Base-by-base conservation (phyloP, 2,888 invertebrate species). In the Lasioglossum malachurum region DNA sequence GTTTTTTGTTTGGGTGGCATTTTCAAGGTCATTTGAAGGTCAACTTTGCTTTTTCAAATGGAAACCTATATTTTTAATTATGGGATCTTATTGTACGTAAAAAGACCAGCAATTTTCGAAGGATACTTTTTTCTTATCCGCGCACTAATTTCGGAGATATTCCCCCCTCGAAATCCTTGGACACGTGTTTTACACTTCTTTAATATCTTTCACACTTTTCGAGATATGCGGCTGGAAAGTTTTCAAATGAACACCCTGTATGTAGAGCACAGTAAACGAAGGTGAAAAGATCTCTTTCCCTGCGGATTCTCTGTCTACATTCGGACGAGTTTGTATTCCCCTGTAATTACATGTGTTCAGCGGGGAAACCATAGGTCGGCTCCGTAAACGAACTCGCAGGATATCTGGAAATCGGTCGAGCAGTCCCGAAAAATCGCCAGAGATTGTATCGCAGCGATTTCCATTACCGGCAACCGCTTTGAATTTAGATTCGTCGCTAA, bases 401-500 rank as follows among this genome's bases (percentile, higher is more conserved):
- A 53, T n/a, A 74, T 74, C 67, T 0, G 23, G 14, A 31, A 31
- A 64, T 75, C 53, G 38, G 49, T 19, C 16, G 35, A 4, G 72
- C 35, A 78, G 74, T 44, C 44, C 64, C 71, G 35, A 78, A 85
- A 78, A 85, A 76, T 76, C 75, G 31, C 7, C 38, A 27, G 35
- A 53, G 83, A 78, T 85, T 53, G 72, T 67, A 16, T 79, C 67
- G 64, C 12, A 14, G 46, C 44, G 57, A 80, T 83, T 83, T 53
- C 85, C 46, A 79, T 80, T 77, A 71, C 60, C 76, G 77, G 77
- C 64, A 75, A 83, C 80, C 23, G 67, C 16, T 69, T 35, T 77
- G 80, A 86, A 83, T 83, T 83, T 80, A 79, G 74, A 86, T 83
- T 79, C 73, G 53, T 49, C 64, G 64, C 69, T 80, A 80, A 80